A percentile compares a stretch with the other conserved stretches of the same genome.
Conservation (phyloP, 2,797 vertebrate species). For the Chloroceryle amazona region DNA sequence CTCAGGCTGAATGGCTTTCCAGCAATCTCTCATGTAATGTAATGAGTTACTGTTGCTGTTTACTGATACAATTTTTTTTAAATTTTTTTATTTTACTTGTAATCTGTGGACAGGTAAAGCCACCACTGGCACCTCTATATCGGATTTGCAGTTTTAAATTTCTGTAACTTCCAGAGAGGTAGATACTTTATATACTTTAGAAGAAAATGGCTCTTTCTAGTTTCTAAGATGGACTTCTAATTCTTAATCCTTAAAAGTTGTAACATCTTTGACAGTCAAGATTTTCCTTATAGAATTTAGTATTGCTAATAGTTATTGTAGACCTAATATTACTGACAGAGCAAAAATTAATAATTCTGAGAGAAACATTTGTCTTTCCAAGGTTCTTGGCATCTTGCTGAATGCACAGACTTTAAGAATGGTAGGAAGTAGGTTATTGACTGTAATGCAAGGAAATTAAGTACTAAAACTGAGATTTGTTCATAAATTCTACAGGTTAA, state of each 20-base stretch:
- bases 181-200: background rate
- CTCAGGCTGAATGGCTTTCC: background rate
- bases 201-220: background rate
- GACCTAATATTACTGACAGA: background rate
- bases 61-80: background rate
- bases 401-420: background rate
- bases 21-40: background rate
- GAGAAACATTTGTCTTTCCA: background rate
- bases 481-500: background rate
- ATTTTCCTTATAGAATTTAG: background rate
- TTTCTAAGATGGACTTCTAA: background rate
- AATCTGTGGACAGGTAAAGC: background rate
- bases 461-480: background rate
- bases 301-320: background rate
- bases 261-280: background rate
- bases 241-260: background rate
- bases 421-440: background rate
- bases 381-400: background rate
- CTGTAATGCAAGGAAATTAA: background rate
- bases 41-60: background rate
- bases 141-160: background rate
- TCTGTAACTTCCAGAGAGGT: background rate
- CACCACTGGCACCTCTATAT: fast-evolving
- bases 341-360: background rate
- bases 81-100: background rate